Percentiles rank a stretch among this genome's conserved stretches.
These are phyloP conservation scores for Caracal caracal DNA, from an alignment of 2,113 vertebrate genomes.

Conservation along the genomic window DNA sequence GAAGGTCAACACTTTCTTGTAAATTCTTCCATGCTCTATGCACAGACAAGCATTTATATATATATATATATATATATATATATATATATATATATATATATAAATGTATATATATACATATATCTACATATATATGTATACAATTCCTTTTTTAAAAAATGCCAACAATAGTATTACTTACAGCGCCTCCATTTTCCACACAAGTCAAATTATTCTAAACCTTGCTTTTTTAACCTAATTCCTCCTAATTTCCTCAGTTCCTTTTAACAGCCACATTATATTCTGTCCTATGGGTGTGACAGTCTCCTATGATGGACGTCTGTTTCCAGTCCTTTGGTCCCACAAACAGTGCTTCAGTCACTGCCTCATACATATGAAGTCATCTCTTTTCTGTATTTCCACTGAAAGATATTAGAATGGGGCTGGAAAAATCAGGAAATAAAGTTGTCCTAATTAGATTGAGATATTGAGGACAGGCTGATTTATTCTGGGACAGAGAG, in stretches of 20 bases:
- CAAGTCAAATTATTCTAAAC: not conserved
- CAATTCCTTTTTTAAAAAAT: not conserved
- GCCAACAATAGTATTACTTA: not conserved
- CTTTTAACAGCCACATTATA: not conserved
- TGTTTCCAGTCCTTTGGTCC: not conserved
- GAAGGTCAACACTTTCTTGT: not conserved
- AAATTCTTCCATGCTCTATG: not conserved
- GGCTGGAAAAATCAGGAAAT: not conserved
- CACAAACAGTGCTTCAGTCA: not conserved
- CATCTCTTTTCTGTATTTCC: not conserved
- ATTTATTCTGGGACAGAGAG: not conserved
- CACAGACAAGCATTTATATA: not conserved
- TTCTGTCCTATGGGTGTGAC: not conserved
- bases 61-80: too few relatives aligned
- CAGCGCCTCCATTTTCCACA: not conserved
- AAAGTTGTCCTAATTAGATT: not conserved
- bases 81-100: too few relatives aligned
- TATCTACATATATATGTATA: fast-evolving
- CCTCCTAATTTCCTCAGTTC: not conserved
- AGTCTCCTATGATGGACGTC: not conserved
- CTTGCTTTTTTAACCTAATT: not conserved
- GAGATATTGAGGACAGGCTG: not conserved
- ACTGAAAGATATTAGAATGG: not conserved
- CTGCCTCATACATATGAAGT: not conserved
- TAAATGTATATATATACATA: too few relatives aligned